phyloP scores from a whole-genome alignment of 2,888 invertebrate species.

The Agrochola lota region DNA sequence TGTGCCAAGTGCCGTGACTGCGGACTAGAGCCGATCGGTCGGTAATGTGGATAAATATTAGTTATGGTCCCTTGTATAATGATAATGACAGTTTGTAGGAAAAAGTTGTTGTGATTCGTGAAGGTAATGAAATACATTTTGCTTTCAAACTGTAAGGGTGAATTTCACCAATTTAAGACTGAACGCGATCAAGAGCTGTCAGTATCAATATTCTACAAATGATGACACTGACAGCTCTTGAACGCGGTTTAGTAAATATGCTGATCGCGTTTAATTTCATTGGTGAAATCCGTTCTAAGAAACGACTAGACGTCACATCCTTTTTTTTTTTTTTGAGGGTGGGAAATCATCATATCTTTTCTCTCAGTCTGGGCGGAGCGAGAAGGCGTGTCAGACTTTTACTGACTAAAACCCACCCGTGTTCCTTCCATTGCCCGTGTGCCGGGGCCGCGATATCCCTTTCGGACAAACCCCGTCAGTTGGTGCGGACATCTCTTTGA shows the following conservation, averaged over 20 bases:
- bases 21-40: slow-evolving; percentile 72
- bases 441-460: too few relatives aligned
- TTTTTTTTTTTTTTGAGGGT: too few relatives aligned
- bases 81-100: slow-evolving; percentile 59
- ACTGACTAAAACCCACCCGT: too few relatives aligned
- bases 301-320: background rate
- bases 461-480: too few relatives aligned
- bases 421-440: too few relatives aligned
- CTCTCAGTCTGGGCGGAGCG: too few relatives aligned
- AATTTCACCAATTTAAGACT: background rate
- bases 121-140: slow-evolving; percentile 3
- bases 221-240: background rate
- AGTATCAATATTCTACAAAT: background rate
- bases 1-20: slow-evolving; percentile 82
- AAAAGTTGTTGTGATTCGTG: slow-evolving; percentile 12
- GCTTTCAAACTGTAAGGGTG: background rate
- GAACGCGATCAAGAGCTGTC: background rate
- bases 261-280: background rate
- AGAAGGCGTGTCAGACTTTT: too few relatives aligned
- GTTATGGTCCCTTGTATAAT: slow-evolving; percentile 68
- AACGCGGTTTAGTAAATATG: background rate
- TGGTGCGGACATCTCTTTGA: too few relatives aligned
- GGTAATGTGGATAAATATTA: slow-evolving; percentile 73
- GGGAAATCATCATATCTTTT: too few relatives aligned
- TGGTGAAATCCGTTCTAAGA: background rate